phyloP scores from a whole-genome alignment of 2,113 vertebrate species.

The Podilymbus podiceps region DNA sequence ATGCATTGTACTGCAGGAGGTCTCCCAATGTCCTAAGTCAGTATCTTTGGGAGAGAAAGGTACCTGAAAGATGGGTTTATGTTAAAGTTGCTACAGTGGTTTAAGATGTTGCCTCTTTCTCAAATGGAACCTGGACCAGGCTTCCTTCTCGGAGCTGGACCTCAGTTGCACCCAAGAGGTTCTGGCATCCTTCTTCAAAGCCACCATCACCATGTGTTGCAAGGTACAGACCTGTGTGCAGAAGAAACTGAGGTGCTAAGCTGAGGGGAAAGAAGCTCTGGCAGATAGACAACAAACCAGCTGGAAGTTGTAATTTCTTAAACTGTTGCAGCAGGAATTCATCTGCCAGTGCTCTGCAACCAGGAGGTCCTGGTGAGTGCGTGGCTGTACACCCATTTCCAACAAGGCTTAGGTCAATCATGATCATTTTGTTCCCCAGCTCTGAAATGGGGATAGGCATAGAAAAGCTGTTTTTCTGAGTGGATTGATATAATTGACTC shows the following conservation, averaged over 20 bases:
- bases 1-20: not conserved
- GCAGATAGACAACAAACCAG: not conserved
- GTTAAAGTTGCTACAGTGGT: not conserved
- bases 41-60: not conserved
- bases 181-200: not conserved
- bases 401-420: not conserved
- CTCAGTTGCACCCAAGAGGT: not conserved
- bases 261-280: not conserved
- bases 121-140: not conserved
- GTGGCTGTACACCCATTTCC: not conserved
- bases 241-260: not conserved
- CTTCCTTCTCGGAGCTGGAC: not conserved
- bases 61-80: not conserved
- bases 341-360: not conserved
- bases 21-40: not conserved
- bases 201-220: accelerated
- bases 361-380: not conserved
- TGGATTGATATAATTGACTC: slow-evolving; percentile 4
- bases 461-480: not conserved
- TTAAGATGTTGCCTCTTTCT: not conserved
- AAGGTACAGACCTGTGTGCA: not conserved
- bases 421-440: not conserved
- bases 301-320: not conserved
- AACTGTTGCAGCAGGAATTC: not conserved
- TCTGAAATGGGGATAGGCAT: not conserved